Evolutionary conservation across 2,797 vertebrate genomes (phyloP).

Genomic region (Anisognathus igniventris): DNA sequence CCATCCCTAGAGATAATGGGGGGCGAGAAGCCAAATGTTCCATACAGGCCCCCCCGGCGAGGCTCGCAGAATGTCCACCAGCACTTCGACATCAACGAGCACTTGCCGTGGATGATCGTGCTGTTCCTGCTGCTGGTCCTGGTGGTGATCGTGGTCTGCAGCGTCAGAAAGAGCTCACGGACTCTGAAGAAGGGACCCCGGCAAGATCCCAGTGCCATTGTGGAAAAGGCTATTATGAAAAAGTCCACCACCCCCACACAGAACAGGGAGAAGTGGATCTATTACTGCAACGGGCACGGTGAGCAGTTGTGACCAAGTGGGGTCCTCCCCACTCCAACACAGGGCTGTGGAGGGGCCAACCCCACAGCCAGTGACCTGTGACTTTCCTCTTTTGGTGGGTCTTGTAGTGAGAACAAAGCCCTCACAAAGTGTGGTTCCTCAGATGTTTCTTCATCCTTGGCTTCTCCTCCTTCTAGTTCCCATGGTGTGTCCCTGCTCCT

Average conservation of each 20-base stretch:
- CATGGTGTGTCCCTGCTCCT: not conserved
- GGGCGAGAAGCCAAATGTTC: slow-evolving; percentile 68
- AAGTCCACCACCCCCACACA: slow-evolving; percentile 79
- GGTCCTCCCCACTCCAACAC: fast-evolving
- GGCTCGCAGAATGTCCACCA: slow-evolving; percentile 81
- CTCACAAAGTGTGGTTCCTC: not conserved
- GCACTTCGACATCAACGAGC: slow-evolving; percentile 97
- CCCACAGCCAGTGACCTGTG: fast-evolving
- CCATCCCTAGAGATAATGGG: slow-evolving; percentile 69
- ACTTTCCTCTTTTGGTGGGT: not conserved
- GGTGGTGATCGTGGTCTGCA: slow-evolving; percentile 93
- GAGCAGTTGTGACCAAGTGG: slow-evolving; percentile 30
- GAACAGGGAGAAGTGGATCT: slow-evolving; percentile 93
- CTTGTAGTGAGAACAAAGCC: not conserved
- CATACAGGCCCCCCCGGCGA: slow-evolving; percentile 81
- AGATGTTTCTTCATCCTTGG: not conserved
- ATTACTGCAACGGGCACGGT: slow-evolving; percentile 93
- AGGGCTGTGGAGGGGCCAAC: not conserved
- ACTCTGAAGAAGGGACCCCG: slow-evolving; percentile 92
- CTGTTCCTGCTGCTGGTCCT: slow-evolving; percentile 90
- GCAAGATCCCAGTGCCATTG: slow-evolving; percentile 92
- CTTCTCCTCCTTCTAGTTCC: not conserved
- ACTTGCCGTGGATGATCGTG: slow-evolving; percentile 97
- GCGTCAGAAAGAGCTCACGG: slow-evolving; percentile 89
- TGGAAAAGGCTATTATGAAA: slow-evolving; percentile 92